Percentiles rank a stretch among this genome's conserved stretches.
phyloP scores from a whole-genome alignment of 2,797 vertebrate species.

The Toxotes lorentzi region DNA sequence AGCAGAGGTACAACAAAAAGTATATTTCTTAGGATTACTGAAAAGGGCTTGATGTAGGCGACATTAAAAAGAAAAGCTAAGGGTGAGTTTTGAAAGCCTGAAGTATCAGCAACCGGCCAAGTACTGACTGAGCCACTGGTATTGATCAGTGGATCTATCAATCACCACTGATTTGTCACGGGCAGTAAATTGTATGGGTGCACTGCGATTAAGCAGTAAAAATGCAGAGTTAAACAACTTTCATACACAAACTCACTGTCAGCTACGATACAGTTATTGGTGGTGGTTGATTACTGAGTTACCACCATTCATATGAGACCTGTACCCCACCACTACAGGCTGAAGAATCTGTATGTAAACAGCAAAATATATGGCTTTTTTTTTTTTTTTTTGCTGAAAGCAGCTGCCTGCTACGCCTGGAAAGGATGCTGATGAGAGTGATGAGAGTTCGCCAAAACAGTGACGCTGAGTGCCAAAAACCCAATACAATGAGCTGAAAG shows the following conservation, averaged over 20 bases:
- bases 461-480: neutral
- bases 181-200: neutral
- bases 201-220: neutral
- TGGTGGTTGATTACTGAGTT: neutral
- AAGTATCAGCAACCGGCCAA: neutral
- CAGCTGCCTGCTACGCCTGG: too few species aligned
- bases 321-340: neutral
- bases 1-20: neutral
- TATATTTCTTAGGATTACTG: neutral
- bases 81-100: neutral
- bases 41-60: neutral
- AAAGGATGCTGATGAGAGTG: too few species aligned
- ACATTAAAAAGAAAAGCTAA: neutral
- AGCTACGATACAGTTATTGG: neutral
- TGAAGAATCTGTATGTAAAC: neutral
- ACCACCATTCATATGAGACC: neutral
- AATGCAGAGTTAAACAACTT: neutral
- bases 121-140: slow-evolving; percentile 5
- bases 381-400: too few species aligned
- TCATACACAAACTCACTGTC: neutral
- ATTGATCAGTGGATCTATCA: slow-evolving; percentile 6
- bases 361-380: too few species aligned
- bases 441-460: neutral
- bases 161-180: neutral
- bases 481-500: neutral